These are phyloP conservation scores for Sebastes hubbsi DNA, from an alignment of 2,797 vertebrate species.

Conservation along the genomic window DNA sequence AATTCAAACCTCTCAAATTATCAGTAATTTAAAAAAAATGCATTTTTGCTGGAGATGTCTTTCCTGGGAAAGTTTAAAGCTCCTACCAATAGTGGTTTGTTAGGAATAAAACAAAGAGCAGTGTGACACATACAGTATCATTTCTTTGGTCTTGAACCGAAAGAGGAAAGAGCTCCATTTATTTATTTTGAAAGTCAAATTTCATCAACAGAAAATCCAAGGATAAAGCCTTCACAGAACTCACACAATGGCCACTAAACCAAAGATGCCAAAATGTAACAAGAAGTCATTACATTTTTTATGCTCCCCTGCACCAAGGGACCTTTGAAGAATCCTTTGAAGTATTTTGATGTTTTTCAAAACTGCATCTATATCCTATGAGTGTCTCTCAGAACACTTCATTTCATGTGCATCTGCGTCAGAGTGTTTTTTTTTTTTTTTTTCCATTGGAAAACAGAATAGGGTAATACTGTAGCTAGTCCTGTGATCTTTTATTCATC, in stretches of 20 bases:
- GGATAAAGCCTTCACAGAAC: not conserved
- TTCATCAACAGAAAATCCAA: conserved; percentile 1
- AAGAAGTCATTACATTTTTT: not conserved
- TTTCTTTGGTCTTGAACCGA: not conserved
- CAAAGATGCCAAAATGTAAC: not conserved
- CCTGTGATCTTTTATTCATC: conserved; percentile 81
- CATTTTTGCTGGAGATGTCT: not conserved
- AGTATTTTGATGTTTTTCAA: not conserved
- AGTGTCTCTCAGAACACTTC: conserved; percentile 14
- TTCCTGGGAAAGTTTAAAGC: not conserved
- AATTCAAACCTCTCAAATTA: not conserved
- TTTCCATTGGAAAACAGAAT: conserved; percentile 30
- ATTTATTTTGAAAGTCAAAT: not conserved
- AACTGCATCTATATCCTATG: not conserved
- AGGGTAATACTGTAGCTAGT: conserved; percentile 38
- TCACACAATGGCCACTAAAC: not conserved
- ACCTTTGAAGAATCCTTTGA: too few relatives aligned
- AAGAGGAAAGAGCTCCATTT: not conserved
- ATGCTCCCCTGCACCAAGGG: not conserved
- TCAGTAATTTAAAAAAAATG: not conserved
- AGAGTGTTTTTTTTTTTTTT: not conserved
- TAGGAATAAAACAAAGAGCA: not conserved
- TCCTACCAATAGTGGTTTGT: not conserved
- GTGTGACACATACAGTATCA: not conserved
- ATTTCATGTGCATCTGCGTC: conserved; percentile 54